Base-by-base conservation (phyloP, 2,888 invertebrate genomes). In the Mellilla xanthometata region DNA sequence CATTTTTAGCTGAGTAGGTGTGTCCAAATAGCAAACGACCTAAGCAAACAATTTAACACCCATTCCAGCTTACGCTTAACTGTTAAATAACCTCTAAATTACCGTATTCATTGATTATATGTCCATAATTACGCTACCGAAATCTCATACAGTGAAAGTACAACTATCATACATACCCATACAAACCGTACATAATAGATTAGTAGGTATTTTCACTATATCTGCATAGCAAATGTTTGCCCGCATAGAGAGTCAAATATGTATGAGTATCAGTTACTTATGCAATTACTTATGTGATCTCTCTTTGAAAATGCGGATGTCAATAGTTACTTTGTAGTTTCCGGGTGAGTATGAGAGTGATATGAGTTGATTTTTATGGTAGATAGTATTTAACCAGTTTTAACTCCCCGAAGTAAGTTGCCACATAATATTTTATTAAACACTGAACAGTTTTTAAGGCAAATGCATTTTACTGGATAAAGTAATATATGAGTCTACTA, bases 161-260 rank as follows among this genome's bases (percentile, higher is more conserved):
- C 60, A 57, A 30, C 34, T 54, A 2, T n/a, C 24, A 2, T n/a
- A 24, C 2, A 24, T 6, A 19, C 15, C 6, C 15, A 19, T 47
- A 52, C 15, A 52, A 53, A 49, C 42, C 56, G 55, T 51, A 61
- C 40, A 40, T 40, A 35, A 40, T 30, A 30, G 26, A 43, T 65
- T 51, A 62, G 50, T 45, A 49, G 54, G 48, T 57, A 65, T 68
- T 67, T 67, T 65, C 59, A 58, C 68, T 57, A 60, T 48, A 59
- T 65, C 67, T 62, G 51, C 58, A 54, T 60, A 56, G 56, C 42
- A 58, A 54, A 56, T 58, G 55, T 54, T 54, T 62, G 58, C 65
- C 64, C 65, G 70, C 52, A 65, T 68, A 58, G 60, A 65, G 68
- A 65, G 67, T 66, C 35, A 57, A 56, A 47, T 60, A 42, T 58